Evolutionary conservation across 1,140 invertebrate species (phyloP).

Genomic region (Nephila pilipes): DNA sequence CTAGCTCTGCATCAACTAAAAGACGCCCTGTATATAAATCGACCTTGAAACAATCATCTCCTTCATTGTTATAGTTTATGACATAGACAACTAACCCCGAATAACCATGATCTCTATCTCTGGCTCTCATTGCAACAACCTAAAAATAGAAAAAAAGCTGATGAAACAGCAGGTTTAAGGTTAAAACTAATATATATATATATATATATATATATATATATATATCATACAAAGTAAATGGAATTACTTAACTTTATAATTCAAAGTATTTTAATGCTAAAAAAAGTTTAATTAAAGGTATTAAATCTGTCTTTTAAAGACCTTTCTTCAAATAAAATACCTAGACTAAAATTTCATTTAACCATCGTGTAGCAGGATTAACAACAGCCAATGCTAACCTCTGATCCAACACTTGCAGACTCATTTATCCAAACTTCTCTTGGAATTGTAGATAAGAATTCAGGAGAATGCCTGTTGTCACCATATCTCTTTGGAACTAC

Average conservation of each 20-base stretch:
- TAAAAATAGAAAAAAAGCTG: background rate
- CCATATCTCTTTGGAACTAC: constrained; percentile 85
- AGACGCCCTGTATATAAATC: constrained; percentile 91
- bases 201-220: too few species aligned
- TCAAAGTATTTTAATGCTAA: too few species aligned
- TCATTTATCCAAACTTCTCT: constrained; percentile 88
- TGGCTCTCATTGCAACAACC: constrained; percentile 87
- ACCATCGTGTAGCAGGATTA: too few species aligned
- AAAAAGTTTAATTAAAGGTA: too few species aligned
- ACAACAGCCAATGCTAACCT: constrained; percentile 77
- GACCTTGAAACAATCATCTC: constrained; percentile 90
- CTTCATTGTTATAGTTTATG: constrained; percentile 90
- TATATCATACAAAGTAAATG: too few species aligned
- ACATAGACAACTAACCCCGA: constrained; percentile 94
- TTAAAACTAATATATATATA: too few species aligned
- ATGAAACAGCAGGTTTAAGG: too few species aligned
- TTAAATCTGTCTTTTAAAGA: too few species aligned
- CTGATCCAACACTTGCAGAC: constrained; percentile 89
- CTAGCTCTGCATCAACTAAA: constrained; percentile 92
- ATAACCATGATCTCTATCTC: constrained; percentile 93
- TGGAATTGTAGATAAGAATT: constrained; percentile 86
- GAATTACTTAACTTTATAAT: too few species aligned
- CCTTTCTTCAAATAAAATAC: too few species aligned
- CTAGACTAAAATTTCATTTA: too few species aligned
- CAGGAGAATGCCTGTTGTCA: constrained; percentile 91